Conservation (phyloP, 2,797 vertebrate genomes). For the Darevskia nairensis region DNA sequence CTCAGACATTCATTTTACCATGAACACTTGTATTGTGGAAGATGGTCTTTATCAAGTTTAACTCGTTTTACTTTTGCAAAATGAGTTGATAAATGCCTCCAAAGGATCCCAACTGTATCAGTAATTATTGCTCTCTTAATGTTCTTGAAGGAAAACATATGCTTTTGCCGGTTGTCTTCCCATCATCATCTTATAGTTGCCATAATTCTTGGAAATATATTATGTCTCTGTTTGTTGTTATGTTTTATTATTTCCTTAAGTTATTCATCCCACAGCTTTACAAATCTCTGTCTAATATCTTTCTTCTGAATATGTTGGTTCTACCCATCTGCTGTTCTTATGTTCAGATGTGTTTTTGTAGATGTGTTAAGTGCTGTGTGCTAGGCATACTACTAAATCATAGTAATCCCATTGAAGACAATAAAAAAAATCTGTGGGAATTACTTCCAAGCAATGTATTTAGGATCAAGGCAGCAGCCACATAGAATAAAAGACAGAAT, state of each 20-base stretch:
- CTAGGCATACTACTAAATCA: neutral
- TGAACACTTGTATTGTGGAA: constrained; percentile 37
- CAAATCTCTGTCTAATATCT: constrained; percentile 42
- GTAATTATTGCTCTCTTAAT: constrained; percentile 48
- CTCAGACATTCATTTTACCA: neutral
- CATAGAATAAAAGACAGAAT: neutral
- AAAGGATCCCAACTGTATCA: constrained; percentile 27
- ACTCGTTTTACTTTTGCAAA: constrained; percentile 44
- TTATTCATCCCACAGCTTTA: constrained; percentile 35
- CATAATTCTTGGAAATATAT: constrained; percentile 35
- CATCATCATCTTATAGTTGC: constrained; percentile 26
- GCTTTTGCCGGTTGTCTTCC: constrained; percentile 53
- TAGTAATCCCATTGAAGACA: constrained; percentile 12
- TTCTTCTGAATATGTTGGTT: constrained; percentile 33
- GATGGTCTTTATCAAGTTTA: constrained; percentile 43
- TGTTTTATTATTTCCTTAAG: constrained; percentile 42
- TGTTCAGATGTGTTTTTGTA: constrained; percentile 13
- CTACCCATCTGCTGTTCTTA: constrained; percentile 33
- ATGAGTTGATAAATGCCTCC: constrained; percentile 44
- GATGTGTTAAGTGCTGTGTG: constrained; percentile 4
- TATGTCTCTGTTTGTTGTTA: constrained; percentile 20
- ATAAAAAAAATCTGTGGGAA: neutral
- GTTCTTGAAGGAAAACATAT: constrained; percentile 57
- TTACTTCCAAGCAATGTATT: neutral
- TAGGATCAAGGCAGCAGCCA: neutral